Evolutionary conservation across 2,797 vertebrate genomes (phyloP).

Genomic region (Echeneis naucrates): DNA sequence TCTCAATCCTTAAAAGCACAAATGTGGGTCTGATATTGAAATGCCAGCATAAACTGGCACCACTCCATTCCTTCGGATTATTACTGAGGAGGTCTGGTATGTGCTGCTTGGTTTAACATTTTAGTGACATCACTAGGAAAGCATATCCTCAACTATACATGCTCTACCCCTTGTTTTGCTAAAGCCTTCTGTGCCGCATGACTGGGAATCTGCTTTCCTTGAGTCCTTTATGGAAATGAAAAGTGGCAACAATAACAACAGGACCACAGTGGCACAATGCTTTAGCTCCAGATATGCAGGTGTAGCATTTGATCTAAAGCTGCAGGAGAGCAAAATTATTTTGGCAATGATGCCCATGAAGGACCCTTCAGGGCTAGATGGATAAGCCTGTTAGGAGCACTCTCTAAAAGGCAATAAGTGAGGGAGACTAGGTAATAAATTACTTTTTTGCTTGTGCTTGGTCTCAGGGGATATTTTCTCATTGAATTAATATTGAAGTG

Average conservation of each 20-base stretch:
- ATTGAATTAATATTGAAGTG: constrained; percentile 82
- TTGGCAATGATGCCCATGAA: constrained; percentile 59
- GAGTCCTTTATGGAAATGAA: constrained; percentile 10
- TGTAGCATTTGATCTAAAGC: constrained; percentile 47
- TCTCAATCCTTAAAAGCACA: constrained; percentile 40
- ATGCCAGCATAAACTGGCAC: constrained; percentile 66
- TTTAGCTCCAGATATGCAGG: constrained; percentile 30
- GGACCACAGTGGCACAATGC: background rate
- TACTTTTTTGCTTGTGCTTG: constrained; percentile 59
- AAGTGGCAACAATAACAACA: constrained; percentile 23
- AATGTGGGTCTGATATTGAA: constrained; percentile 63
- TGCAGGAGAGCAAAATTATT: constrained; percentile 65
- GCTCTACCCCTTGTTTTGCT: constrained; percentile 36
- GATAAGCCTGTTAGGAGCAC: constrained; percentile 79
- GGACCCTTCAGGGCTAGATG: constrained; percentile 73
- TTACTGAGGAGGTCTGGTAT: constrained; percentile 75
- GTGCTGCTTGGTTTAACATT: constrained; percentile 58
- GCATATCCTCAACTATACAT: constrained; percentile 41
- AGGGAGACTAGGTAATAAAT: constrained; percentile 77
- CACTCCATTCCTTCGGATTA: constrained; percentile 58
- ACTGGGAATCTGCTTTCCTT: constrained; percentile 28
- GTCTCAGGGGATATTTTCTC: constrained; percentile 76
- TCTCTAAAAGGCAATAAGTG: constrained; percentile 78
- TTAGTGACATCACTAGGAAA: constrained; percentile 64
- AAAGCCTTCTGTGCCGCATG: constrained; percentile 10